Evolutionary conservation across 2,797 vertebrate species (phyloP).

Genomic region (Tolypeutes matacus): DNA sequence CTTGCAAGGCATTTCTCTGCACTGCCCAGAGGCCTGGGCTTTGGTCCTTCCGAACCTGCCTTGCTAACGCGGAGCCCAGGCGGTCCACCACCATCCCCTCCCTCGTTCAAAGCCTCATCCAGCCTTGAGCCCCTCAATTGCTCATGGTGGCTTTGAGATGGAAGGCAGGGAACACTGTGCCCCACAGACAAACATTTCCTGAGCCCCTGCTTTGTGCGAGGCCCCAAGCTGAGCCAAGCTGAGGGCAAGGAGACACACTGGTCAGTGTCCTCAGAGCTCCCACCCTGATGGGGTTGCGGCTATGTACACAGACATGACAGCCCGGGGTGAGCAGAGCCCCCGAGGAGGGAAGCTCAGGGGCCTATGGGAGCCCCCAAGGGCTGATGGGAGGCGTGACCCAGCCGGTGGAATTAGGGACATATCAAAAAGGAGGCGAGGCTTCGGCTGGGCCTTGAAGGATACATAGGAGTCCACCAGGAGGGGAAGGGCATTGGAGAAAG

Average conservation of each 20-base stretch:
- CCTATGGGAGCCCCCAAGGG: neutral
- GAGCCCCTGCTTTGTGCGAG: neutral
- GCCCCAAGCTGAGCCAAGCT: neutral
- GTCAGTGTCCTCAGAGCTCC: neutral
- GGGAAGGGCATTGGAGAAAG: neutral
- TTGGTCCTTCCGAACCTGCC: neutral
- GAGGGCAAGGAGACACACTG: slow-evolving; percentile 11
- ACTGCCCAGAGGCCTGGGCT: neutral
- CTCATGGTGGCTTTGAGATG: neutral
- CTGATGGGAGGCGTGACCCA: neutral
- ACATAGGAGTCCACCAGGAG: neutral
- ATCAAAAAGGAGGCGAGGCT: neutral
- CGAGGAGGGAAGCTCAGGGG: neutral
- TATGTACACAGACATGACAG: neutral
- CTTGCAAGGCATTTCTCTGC: neutral
- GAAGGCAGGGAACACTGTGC: neutral
- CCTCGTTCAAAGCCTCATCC: neutral
- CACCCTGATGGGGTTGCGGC: neutral
- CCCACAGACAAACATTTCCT: slow-evolving; percentile 19
- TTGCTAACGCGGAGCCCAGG: neutral
- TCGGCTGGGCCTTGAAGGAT: neutral
- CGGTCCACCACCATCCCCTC: neutral
- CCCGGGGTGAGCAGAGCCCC: neutral
- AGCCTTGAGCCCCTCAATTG: neutral
- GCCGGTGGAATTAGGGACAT: neutral